Percentiles rank a stretch among this genome's conserved stretches.
phyloP scores from a whole-genome alignment of 2,888 invertebrate species.

The Erannis defoliaria region DNA sequence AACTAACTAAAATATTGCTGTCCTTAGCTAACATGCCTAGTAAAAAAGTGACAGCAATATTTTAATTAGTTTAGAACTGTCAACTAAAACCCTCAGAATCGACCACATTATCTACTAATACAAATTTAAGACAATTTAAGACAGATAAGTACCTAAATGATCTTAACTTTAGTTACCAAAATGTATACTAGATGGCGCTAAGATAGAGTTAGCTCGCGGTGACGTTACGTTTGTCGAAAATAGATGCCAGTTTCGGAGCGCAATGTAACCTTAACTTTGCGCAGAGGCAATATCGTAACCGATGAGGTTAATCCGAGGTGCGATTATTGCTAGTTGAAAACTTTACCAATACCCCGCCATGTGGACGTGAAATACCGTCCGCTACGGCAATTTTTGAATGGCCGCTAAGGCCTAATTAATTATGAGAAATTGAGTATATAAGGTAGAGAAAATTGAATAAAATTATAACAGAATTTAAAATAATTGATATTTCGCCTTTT shows the following conservation, averaged over 20 bases:
- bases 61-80: no score
- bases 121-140: no score
- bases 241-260: not conserved
- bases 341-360: conserved; percentile 97
- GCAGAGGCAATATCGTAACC: conserved; percentile 97
- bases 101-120: no score
- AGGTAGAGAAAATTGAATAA: not conserved
- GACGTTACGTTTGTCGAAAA: not conserved
- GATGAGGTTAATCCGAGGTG: conserved; percentile 96
- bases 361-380: conserved; percentile 95
- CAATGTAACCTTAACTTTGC: conserved; percentile 89
- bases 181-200: conserved; percentile 24
- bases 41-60: no score
- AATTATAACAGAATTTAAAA: no score
- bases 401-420: conserved; percentile 77
- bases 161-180: not conserved
- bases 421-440: no score
- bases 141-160: no score
- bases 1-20: no score
- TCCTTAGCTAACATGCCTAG: no score
- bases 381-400: conserved; percentile 94
- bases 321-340: conserved; percentile 97
- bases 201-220: conserved; percentile 21
- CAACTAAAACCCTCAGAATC: no score
- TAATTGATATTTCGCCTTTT: no score